These are phyloP conservation scores for Pollenia angustigena DNA, from an alignment of 2,888 invertebrate species.

Conservation along the genomic window DNA sequence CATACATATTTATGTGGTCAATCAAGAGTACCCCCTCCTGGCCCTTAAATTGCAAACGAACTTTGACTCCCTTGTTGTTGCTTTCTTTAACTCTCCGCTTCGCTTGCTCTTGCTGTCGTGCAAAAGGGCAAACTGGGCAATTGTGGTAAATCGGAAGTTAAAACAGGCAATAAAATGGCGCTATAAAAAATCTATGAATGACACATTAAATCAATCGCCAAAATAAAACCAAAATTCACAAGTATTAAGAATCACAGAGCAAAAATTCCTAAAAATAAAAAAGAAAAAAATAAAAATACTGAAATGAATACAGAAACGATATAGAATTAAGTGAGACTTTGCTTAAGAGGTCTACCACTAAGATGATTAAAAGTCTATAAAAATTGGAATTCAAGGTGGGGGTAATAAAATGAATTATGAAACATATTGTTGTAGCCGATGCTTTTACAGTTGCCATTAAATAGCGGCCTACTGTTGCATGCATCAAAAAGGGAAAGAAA, in stretches of 20 bases:
- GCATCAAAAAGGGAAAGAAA: constrained; percentile 3
- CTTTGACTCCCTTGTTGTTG: constrained; percentile 41
- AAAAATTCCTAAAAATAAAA: constrained; percentile 18
- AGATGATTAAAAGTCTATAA: constrained; percentile 72
- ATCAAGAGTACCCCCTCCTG: constrained; percentile 61
- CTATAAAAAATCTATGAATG: constrained; percentile 84
- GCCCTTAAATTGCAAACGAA: constrained; percentile 36
- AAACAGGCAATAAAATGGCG: constrained; percentile 84
- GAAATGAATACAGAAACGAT: constrained; percentile 31
- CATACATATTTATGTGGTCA: constrained; percentile 61
- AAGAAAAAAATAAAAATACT: constrained; percentile 26
- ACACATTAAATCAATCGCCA: constrained; percentile 85
- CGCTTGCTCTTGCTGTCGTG: constrained; percentile 19
- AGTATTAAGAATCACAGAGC: constrained; percentile 20
- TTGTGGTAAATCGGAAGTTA: constrained; percentile 85
- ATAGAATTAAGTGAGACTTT: constrained; percentile 42
- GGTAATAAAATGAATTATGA: constrained; percentile 66
- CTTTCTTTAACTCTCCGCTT: background rate
- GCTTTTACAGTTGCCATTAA: constrained; percentile 25
- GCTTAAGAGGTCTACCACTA: constrained; percentile 62
- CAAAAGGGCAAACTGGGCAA: constrained; percentile 76
- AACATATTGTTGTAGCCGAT: constrained; percentile 63
- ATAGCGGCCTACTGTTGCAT: constrained; percentile 29
- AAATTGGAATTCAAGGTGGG: constrained; percentile 50
- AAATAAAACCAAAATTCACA: constrained; percentile 73